Evolutionary conservation across 2,888 invertebrate species (phyloP).

Genomic region (Drosophila emarginata): DNA sequence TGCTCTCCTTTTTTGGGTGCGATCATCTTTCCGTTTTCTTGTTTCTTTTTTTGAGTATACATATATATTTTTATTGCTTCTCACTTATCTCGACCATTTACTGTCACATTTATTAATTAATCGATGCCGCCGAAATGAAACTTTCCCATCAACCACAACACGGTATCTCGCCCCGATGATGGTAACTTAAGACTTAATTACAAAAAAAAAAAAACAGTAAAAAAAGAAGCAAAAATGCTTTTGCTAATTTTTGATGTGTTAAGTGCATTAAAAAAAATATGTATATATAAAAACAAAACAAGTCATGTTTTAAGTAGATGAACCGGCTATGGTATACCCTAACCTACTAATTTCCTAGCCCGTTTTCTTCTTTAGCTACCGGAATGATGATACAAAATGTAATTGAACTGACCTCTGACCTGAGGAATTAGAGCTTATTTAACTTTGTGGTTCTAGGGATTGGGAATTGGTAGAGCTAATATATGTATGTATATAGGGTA

Average conservation of each 20-base stretch:
- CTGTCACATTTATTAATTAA: conserved; percentile 78
- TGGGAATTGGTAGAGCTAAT: too few relatives aligned
- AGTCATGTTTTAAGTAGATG: not conserved
- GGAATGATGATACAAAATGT: too few relatives aligned
- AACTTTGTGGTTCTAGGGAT: too few relatives aligned
- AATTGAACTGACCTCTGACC: too few relatives aligned
- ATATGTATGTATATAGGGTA: not conserved
- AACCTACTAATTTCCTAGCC: too few relatives aligned
- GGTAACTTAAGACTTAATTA: conserved; percentile 76
- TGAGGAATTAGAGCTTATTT: too few relatives aligned
- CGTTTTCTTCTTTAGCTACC: too few relatives aligned
- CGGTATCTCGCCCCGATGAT: conserved; percentile 6
- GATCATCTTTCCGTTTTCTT: not conserved
- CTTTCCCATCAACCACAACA: conserved; percentile 61
- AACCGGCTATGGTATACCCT: not conserved
- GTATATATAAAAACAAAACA: not conserved
- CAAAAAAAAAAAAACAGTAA: conserved; percentile 36
- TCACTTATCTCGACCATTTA: conserved; percentile 70
- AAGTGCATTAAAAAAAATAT: conserved; percentile 27
- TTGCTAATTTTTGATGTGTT: conserved; percentile 64
- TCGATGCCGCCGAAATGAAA: conserved; percentile 59
- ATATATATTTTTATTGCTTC: conserved; percentile 25
- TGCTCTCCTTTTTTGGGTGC: not conserved
- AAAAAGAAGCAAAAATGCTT: conserved; percentile 20
- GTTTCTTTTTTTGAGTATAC: conserved; percentile 3